These are phyloP conservation scores for Diprion similis DNA, from an alignment of 1,140 invertebrate genomes.

Conservation along the genomic window DNA sequence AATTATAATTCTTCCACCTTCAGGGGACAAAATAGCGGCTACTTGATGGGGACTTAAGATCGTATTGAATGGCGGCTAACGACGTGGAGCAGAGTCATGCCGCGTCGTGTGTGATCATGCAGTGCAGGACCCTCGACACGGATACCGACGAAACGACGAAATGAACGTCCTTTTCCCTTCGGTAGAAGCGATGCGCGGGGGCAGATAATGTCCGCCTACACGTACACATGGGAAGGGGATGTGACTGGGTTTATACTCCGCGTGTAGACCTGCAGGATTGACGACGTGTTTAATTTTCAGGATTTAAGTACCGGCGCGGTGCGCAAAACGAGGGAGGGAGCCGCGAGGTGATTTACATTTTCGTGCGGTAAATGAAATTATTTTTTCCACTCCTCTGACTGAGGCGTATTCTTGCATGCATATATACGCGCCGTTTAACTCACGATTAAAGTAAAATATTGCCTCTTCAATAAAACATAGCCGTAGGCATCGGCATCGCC, in stretches of 20 bases:
- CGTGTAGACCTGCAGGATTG: background rate
- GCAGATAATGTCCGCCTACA: conserved; percentile 59
- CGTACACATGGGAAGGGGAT: conserved; percentile 28
- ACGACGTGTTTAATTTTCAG: background rate
- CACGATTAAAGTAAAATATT: conserved; percentile 3
- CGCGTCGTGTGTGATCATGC: conserved; percentile 39
- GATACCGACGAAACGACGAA: background rate
- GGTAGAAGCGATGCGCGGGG: conserved; percentile 41
- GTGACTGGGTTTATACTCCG: background rate
- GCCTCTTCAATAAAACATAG: background rate
- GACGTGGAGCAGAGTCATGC: conserved; percentile 56
- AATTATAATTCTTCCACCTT: conserved; percentile 48
- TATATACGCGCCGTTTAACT: conserved; percentile 3
- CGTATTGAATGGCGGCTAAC: conserved; percentile 60
- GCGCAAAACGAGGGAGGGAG: background rate
- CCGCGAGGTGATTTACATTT: background rate
- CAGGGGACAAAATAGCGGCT: conserved; percentile 52
- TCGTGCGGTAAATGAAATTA: background rate
- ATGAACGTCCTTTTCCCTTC: conserved; percentile 30
- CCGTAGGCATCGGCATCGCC: background rate
- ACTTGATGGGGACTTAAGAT: conserved; percentile 58
- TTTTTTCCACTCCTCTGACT: background rate
- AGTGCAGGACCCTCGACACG: conserved; percentile 41
- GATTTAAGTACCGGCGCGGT: no score
- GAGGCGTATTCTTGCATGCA: background rate